Evolutionary conservation across 2,113 vertebrate genomes (phyloP).

Genomic region (Diadophis punctatus): DNA sequence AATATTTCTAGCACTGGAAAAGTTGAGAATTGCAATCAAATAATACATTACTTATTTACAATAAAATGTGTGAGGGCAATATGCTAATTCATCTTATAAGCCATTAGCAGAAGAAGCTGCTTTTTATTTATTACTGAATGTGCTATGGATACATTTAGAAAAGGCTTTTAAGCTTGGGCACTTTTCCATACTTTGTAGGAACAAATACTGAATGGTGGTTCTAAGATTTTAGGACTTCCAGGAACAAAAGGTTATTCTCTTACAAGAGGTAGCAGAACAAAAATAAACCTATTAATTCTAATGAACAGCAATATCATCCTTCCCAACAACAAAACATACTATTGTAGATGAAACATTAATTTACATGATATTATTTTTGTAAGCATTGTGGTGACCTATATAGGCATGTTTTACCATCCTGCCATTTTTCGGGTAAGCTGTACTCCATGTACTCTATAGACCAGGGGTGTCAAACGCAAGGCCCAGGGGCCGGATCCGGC

Average conservation of each 20-base stretch:
- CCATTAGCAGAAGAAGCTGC: neutral
- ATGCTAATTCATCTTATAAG: rapidly evolving
- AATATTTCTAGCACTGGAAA: constrained; percentile 24
- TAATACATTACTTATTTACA: constrained; percentile 12
- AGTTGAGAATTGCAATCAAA: constrained; percentile 16
- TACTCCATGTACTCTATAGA: neutral
- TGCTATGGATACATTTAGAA: neutral
- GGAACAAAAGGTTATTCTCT: neutral
- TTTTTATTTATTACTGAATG: neutral
- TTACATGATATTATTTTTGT: neutral
- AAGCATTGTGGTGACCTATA: neutral
- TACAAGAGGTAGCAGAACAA: neutral
- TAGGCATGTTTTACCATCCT: neutral
- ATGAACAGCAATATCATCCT: neutral
- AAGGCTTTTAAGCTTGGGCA: neutral
- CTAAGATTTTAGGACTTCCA: neutral
- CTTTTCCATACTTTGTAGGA: rapidly evolving
- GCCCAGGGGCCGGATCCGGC: too few species aligned
- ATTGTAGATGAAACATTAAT: neutral
- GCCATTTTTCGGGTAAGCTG: neutral
- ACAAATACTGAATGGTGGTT: neutral
- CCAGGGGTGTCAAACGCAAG: too few species aligned
- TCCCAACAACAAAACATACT: neutral
- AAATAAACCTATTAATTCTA: neutral
- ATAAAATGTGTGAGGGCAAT: neutral